These are phyloP conservation scores for Hassar affinis DNA, from an alignment of 2,113 vertebrate genomes.

Conservation along the genomic window DNA sequence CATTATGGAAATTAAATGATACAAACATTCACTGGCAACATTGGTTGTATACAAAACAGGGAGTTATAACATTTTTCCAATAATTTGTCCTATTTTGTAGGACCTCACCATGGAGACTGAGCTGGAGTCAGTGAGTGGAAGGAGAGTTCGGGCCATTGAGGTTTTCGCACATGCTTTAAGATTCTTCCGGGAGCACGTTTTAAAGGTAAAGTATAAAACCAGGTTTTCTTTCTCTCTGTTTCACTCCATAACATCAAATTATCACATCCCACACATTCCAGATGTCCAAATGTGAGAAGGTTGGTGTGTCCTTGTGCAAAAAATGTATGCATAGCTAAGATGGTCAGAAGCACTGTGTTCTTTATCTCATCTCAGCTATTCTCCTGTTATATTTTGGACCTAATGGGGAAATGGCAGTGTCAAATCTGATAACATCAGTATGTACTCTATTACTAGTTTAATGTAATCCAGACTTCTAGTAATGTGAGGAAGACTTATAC, in stretches of 20 bases:
- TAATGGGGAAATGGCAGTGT: constrained; percentile 26
- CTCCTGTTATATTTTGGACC: not conserved
- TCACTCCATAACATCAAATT: not conserved
- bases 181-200: constrained; percentile 89
- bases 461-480: not conserved
- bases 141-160: constrained; percentile 82
- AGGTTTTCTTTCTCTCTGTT: not conserved
- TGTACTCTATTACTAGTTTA: constrained; percentile 8
- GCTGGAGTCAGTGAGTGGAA: constrained; percentile 87
- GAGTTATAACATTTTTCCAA: constrained; percentile 20
- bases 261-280: not conserved
- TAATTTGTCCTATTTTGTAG: constrained; percentile 57
- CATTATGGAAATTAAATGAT: not conserved
- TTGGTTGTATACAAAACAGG: not conserved
- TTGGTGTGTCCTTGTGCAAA: not conserved
- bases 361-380: not conserved
- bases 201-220: constrained; percentile 76
- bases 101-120: constrained; percentile 84
- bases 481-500: not conserved
- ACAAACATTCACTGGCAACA: not conserved
- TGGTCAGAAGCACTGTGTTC: not conserved
- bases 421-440: not conserved
- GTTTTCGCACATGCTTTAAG: constrained; percentile 88
- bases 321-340: not conserved
- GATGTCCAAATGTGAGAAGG: not conserved